Conservation (phyloP, 2,888 invertebrate species). For the Ectemnius cavifrons region DNA sequence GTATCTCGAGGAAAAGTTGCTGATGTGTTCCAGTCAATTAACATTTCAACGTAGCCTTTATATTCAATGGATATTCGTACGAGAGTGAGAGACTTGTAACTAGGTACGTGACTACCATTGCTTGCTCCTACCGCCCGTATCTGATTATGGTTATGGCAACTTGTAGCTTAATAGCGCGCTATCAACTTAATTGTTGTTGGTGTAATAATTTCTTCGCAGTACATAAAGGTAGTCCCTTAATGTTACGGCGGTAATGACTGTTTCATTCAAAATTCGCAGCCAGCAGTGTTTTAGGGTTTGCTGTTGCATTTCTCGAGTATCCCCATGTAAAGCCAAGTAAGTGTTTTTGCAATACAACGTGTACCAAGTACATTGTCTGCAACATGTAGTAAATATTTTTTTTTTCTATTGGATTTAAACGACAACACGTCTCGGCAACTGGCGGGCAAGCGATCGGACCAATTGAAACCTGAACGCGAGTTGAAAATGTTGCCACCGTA, state of each 20-base stretch:
- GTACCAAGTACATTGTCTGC: too few species aligned
- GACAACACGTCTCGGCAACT: too few species aligned
- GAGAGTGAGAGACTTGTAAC: constrained; percentile 12
- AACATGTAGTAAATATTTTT: too few species aligned
- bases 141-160: constrained; percentile 39
- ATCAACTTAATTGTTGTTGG: constrained; percentile 43
- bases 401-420: too few species aligned
- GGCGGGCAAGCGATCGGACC: too few species aligned
- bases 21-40: constrained; percentile 22
- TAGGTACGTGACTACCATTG: constrained; percentile 31
- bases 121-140: constrained; percentile 14
- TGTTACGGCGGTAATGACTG: not conserved
- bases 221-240: constrained; percentile 21
- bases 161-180: constrained; percentile 38
- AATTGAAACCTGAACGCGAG: too few species aligned
- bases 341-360: too few species aligned
- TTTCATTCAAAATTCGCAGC: constrained; percentile 13
- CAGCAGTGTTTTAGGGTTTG: not conserved
- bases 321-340: too few species aligned
- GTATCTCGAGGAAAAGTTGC: not conserved
- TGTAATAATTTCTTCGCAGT: constrained; percentile 24
- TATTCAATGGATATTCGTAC: not conserved
- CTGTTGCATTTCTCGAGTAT: constrained; percentile 13
- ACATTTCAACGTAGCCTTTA: constrained; percentile 17
- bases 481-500: too few species aligned